Evolutionary conservation across 2,888 invertebrate species (phyloP), one percentile per base, ranked within the genome.

Genomic region (Lapara coniferarum): DNA sequence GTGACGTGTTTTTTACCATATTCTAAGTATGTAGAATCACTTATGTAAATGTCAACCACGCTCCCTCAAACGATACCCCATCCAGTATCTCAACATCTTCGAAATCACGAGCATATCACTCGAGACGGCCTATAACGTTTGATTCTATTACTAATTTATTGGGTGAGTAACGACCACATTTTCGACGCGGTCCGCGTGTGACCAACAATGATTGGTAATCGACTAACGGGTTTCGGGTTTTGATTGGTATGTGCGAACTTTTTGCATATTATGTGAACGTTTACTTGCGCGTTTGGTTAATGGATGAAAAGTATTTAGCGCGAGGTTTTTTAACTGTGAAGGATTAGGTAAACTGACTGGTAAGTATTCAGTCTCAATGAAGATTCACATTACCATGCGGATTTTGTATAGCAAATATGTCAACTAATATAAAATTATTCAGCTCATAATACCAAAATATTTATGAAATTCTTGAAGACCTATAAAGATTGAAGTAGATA

Each of bases 131-230:
- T 87, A 92, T 93, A 92, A 91, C 81, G 85, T 63, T 86, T 86
- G 86, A 91, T 92, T 91, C 90, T 87, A 92, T 91, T 90, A 90
- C 81, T 89, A 89, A 92, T 93, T 92, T 91, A 92, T 89, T 87
- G 89, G 89, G 90, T 89, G 90, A 88, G 85, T 89, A 92, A 92
- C 90, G 83, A 84, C 84, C 86, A 84, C 78, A 67, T 71, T 84
- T 86, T 87, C 86, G 88, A 87, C 88, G 84, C 85, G 89, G 89
- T 89, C 88, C 83, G 82, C 79, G 78, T 77, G 72, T 75, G 74
- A 78, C 74, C 72, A 75, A 71, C 77, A 75, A 75, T 67, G 71
- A 75, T 74, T 70, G 46, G 67, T 67, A 69, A 69, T 72, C 63
- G 66, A 69, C 58, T 69, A 69, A 68, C 68, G 70, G 70, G 51